Conservation (phyloP, 2,113 vertebrate species). For the Tonatia bakeri region DNA sequence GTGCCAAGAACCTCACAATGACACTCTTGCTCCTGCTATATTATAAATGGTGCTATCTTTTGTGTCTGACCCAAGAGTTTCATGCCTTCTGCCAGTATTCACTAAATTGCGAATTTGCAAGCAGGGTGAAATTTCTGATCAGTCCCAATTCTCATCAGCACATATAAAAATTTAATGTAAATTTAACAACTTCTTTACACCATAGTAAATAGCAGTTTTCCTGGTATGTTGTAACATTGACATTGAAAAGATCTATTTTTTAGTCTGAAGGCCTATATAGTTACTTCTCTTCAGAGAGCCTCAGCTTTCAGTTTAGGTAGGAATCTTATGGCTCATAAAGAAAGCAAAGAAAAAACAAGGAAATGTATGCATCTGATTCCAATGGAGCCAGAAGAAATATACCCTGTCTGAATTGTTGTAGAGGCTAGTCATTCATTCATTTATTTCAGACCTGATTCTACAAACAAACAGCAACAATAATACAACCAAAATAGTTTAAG, state of each 20-base stretch:
- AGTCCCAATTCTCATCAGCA: background rate
- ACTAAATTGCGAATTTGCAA: background rate
- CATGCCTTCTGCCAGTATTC: background rate
- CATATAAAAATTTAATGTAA: conserved; percentile 23
- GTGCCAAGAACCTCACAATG: background rate
- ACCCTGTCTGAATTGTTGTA: background rate
- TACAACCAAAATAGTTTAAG: background rate
- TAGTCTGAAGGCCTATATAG: background rate
- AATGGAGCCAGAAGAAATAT: background rate
- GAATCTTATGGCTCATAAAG: background rate
- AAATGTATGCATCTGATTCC: background rate
- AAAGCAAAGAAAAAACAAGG: too few relatives aligned
- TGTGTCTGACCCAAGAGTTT: background rate
- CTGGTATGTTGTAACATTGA: background rate
- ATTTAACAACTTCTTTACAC: background rate
- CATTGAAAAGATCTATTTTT: background rate
- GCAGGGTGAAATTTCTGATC: background rate
- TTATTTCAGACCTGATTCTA: background rate
- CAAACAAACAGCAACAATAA: background rate
- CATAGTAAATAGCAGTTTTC: background rate
- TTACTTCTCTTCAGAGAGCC: background rate
- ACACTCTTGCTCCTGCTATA: background rate
- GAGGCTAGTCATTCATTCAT: background rate
- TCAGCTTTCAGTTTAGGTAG: background rate
- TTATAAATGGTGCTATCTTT: background rate